Evolutionary conservation across 2,888 invertebrate genomes (phyloP), one percentile per base, ranked within the genome.

Genomic region (Nomada hirtipes): DNA sequence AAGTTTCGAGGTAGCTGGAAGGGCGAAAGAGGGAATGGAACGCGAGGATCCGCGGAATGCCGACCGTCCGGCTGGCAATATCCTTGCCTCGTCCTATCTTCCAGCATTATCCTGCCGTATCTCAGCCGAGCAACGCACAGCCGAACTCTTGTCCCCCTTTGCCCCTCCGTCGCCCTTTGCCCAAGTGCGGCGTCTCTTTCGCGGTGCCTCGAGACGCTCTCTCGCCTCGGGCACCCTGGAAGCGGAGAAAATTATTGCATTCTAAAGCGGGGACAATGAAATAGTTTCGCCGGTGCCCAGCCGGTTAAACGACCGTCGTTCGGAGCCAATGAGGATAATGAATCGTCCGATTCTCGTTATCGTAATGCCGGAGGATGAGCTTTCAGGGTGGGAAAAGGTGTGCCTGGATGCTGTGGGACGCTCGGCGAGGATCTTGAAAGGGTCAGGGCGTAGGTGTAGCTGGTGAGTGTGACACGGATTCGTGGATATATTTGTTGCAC

Each of bases 31-130:
- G 85, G 88, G 86, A 89, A 85, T 85, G 90, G 90, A 90, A 91
- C 89, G 90, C 86, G 87, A 86, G 86, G 89, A 89, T 87, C 88
- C 89, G 87, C 89, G 90, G 91, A 90, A 91, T 91, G 90, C 89
- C 86, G 91, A 89, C 87, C 81, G 87, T 90, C 89, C 90, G 88
- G 88, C 90, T 87, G 77, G 84, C 87, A 70, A 79, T 88, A 88
- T 86, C 84, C 84, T 86, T 86, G 84, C 83, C 82, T 80, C 80
- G 80, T 86, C 86, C 87, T 90, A 88, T 89, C 88, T 88, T 85
- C 81, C 76, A 74, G 82, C 84, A 85, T 84, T 85, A 88, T 89
- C 85, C 84, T 87, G 76, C 78, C 74, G 81, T 83, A 89, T 90
- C 87, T 90, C 75, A 26, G 44, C 74, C 74, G 70, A 18, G 23